phyloP scores from a whole-genome alignment of 2,113 vertebrate species.

The Microcebus murinus region DNA sequence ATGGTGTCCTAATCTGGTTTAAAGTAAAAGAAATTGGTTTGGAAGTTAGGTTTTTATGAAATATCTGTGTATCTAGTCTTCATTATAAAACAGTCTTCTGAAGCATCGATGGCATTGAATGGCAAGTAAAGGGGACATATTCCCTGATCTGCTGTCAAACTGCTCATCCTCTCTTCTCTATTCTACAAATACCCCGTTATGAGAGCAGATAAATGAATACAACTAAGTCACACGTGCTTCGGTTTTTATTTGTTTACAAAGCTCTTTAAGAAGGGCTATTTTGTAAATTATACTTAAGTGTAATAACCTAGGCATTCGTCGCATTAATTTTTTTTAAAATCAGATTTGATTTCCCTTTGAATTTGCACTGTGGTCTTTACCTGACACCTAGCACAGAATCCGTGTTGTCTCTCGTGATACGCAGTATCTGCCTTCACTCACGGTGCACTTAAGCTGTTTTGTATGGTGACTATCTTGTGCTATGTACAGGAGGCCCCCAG shows the following conservation, averaged over 20 bases:
- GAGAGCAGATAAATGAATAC: neutral
- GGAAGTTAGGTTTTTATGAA: neutral
- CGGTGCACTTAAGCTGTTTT: neutral
- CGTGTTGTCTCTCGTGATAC: neutral
- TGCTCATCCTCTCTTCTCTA: neutral
- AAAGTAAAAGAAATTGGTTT: neutral
- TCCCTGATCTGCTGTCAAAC: neutral
- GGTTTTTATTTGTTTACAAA: neutral
- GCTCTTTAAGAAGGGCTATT: neutral
- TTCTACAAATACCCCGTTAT: neutral
- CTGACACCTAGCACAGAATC: neutral
- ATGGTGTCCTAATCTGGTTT: neutral
- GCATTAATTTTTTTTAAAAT: neutral
- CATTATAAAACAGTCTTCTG: neutral
- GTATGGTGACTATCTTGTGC: neutral
- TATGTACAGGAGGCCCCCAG: neutral
- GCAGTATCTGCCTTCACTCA: neutral
- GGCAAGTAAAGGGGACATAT: neutral
- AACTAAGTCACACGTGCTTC: neutral
- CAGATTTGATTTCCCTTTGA: neutral
- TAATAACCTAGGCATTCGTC: neutral
- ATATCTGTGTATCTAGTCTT: neutral
- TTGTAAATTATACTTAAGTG: neutral
- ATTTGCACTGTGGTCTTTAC: neutral
- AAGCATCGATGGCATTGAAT: neutral